Base-by-base conservation (phyloP, 1,140 invertebrate species). In the Diabrotica virgifera region DNA sequence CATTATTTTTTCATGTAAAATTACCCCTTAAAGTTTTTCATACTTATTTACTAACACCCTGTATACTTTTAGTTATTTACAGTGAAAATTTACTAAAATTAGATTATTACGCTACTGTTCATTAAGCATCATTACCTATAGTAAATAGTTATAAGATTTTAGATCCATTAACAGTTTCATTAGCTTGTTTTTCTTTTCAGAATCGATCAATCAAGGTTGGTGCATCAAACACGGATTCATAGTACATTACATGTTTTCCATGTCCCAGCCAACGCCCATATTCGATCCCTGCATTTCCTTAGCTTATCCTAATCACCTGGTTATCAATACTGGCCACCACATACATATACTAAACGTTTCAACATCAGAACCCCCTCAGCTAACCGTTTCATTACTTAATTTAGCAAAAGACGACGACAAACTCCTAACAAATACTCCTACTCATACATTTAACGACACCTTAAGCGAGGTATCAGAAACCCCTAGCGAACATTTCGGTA, bases 311-410 rank as follows among this genome's bases (percentile, higher is more conserved):
- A 72, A 79, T 59, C 72, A 79, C 66, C 66, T 79, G 60, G 74
- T 79, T n/a, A 74, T 79, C 55, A 79, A 79, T 67, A 79, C 78
- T 10, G 78, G 77, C 54, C 76, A 77, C 65, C 75, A 78, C 65
- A 76, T 79, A 24, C 76, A 79, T 55, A 78, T 78, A 62, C 65
- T 79, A 51, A 78, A 77, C 60, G 63, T 77, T 13, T 65, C 60
- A 14, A 74, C 70, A 35, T 55, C 59, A 50, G 65, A 73, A 64
- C 69, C 73, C 6, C 64, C 69, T 14, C 64, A 71, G 52, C 14
- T 36, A 2, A 57, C 55, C 9, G 59, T 63, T 54, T 36, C 66
- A 13, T 24, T 61, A 8, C 61, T 68, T n/a, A 63, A 61, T 46
- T 59, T 64, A 11, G 56, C 66, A 9, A 74, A 72, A 65, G 70